Percentiles rank a stretch among this genome's conserved stretches.
Conservation (phyloP, 2,797 vertebrate species). For the Sphenodon punctatus region DNA sequence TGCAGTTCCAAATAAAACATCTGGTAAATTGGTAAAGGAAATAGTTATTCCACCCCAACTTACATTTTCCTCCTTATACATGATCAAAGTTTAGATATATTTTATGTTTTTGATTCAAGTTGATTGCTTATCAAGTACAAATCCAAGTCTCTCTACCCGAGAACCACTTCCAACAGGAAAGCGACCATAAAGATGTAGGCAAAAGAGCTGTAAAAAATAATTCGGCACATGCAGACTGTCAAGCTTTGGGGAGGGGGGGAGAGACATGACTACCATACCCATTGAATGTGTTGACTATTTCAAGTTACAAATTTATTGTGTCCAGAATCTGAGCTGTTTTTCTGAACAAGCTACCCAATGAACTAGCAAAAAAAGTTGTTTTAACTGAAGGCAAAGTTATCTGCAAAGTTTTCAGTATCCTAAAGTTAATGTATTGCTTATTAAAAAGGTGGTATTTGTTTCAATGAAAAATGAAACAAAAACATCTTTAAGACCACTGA, state of each 20-base stretch:
- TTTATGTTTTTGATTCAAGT: neutral
- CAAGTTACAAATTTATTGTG: conserved; percentile 6
- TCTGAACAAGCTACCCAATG: conserved; percentile 28
- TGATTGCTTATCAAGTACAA: neutral
- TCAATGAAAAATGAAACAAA: no score
- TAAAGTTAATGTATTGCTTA: no score
- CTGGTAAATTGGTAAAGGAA: neutral
- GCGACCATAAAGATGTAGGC: neutral
- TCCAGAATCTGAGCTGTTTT: neutral
- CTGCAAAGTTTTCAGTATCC: no score
- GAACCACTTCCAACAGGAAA: neutral
- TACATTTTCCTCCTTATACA: neutral
- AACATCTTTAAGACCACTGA: no score
- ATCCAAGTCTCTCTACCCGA: neutral
- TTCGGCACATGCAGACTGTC: neutral
- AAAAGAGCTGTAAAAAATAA: neutral
- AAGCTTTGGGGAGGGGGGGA: no score
- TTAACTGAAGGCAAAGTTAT: no score
- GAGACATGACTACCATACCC: no score
- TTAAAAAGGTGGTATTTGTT: no score
- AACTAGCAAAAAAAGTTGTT: neutral
- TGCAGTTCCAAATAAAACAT: neutral
- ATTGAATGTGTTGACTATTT: neutral
- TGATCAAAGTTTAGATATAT: neutral
- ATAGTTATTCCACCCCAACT: neutral